These are phyloP conservation scores for Drosophila nasuta DNA, from an alignment of 1,140 invertebrate genomes.

Conservation along the genomic window DNA sequence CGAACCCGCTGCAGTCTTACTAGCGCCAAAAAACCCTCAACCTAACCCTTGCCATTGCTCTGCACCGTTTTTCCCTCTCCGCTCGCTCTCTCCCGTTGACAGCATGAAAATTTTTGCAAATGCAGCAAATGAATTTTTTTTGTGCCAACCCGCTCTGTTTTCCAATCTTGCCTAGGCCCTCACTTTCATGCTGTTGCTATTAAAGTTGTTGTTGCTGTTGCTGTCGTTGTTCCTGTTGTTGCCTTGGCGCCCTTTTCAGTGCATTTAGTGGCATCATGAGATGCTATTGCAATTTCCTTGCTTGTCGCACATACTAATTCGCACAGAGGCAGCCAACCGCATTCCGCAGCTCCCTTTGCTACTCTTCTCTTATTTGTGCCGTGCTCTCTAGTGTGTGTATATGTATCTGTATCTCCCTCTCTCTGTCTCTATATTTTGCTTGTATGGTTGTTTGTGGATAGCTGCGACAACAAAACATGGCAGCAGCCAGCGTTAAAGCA, in stretches of 20 bases:
- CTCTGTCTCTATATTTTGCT: neutral
- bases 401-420: neutral
- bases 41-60: constrained; percentile 10
- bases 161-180: constrained; percentile 43
- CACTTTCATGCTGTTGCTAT: constrained; percentile 12
- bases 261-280: constrained; percentile 83
- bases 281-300: constrained; percentile 83
- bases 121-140: constrained; percentile 82
- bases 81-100: constrained; percentile 23
- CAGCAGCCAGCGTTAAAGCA: constrained; percentile 60
- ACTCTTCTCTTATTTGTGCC: neutral
- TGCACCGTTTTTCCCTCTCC: neutral
- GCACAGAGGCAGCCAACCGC: constrained; percentile 59
- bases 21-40: constrained; percentile 7
- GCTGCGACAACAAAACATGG: constrained; percentile 59
- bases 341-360: constrained; percentile 10
- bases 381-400: constrained; percentile 16
- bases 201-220: constrained; percentile 32
- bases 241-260: constrained; percentile 47
- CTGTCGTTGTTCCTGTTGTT: constrained; percentile 42
- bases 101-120: constrained; percentile 71
- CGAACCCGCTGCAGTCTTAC: constrained; percentile 21
- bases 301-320: constrained; percentile 83
- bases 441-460: constrained; percentile 27
- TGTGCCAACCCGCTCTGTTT: constrained; percentile 34